phyloP scores from a whole-genome alignment of 2,888 invertebrate species.

The Cephus sareptanus region DNA sequence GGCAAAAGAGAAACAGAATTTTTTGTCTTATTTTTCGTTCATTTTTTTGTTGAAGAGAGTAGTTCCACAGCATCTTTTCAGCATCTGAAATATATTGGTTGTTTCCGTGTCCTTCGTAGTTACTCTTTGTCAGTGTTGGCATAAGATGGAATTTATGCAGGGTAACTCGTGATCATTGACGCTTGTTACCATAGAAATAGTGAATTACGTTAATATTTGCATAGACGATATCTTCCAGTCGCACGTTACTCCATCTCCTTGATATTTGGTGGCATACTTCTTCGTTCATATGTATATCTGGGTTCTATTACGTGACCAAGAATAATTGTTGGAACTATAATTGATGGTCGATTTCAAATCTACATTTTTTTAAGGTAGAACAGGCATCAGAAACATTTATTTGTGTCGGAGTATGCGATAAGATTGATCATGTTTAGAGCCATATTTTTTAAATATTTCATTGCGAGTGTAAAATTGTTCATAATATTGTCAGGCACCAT shows the following conservation, averaged over 20 bases:
- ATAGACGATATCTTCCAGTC: slow-evolving; percentile 13
- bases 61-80: neutral
- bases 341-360: too few relatives aligned
- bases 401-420: too few relatives aligned
- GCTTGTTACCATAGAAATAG: slow-evolving; percentile 27
- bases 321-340: too few relatives aligned
- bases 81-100: neutral
- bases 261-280: neutral
- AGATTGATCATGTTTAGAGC: too few relatives aligned
- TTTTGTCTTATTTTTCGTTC: too few relatives aligned
- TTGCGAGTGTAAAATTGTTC: neutral
- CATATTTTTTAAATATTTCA: too few relatives aligned
- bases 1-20: neutral
- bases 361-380: too few relatives aligned
- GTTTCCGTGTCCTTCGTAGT: neutral
- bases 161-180: slow-evolving; percentile 9
- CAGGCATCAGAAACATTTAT: too few relatives aligned
- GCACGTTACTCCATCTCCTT: neutral
- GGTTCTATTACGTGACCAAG: too few relatives aligned
- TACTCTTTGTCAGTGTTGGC: neutral
- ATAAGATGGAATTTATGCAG: neutral
- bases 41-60: neutral
- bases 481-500: neutral
- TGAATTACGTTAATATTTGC: slow-evolving; percentile 30
- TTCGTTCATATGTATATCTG: neutral